phyloP scores from a whole-genome alignment of 2,888 invertebrate genomes.

The Sericinus montela region DNA sequence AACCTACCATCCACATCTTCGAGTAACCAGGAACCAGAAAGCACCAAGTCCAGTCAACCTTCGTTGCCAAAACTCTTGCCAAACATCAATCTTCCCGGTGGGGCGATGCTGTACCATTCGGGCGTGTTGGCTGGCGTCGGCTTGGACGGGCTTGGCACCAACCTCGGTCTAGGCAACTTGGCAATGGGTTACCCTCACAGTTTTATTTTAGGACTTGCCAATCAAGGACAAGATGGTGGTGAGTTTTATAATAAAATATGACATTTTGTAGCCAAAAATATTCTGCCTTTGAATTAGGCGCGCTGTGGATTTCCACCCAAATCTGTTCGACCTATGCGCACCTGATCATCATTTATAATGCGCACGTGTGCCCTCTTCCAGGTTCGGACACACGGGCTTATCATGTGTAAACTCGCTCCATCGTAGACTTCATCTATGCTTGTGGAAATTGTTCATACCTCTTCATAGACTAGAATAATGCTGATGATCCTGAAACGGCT shows the following conservation, averaged over 20 bases:
- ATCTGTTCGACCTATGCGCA: too few relatives aligned
- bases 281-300: too few relatives aligned
- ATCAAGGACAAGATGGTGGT: slow-evolving; percentile 72
- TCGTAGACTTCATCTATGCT: too few relatives aligned
- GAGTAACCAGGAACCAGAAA: slow-evolving; percentile 58
- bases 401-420: too few relatives aligned
- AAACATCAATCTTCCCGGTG: slow-evolving; percentile 65
- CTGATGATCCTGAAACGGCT: too few relatives aligned
- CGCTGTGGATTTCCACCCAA: too few relatives aligned
- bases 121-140: slow-evolving; percentile 51
- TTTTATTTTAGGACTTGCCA: slow-evolving; percentile 69
- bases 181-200: slow-evolving; percentile 74
- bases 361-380: too few relatives aligned
- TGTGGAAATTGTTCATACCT: too few relatives aligned
- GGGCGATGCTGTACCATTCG: slow-evolving; percentile 68
- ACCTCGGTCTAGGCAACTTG: slow-evolving; percentile 62
- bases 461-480: too few relatives aligned
- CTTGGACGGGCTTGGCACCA: slow-evolving; percentile 58
- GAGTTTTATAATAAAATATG: slow-evolving; percentile 22
- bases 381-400: too few relatives aligned
- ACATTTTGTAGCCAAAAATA: too few relatives aligned
- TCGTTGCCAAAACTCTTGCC: slow-evolving; percentile 56
- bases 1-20: slow-evolving; percentile 60
- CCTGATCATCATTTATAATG: too few relatives aligned
- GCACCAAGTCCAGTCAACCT: slow-evolving; percentile 51